These are phyloP conservation scores for Hymenochirus boettgeri DNA, from an alignment of 2,113 vertebrate genomes.

Conservation along the genomic window DNA sequence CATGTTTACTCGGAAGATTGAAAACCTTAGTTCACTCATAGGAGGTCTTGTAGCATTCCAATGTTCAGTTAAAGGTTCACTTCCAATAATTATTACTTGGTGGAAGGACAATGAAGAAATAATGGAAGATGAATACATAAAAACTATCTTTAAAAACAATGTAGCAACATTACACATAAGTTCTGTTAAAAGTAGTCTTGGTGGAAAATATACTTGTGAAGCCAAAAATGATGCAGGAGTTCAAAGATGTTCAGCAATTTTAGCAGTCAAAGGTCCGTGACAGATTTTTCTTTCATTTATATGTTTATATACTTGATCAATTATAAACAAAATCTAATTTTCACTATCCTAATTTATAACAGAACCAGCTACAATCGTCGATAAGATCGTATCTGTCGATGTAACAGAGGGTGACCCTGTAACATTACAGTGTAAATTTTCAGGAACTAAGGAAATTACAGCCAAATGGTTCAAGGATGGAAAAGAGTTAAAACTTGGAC, in stretches of 20 bases:
- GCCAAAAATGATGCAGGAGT: conserved; percentile 94
- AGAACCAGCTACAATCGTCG: conserved; percentile 90
- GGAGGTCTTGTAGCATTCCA: conserved; percentile 78
- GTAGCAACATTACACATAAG: conserved; percentile 79
- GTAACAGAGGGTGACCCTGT: conserved; percentile 94
- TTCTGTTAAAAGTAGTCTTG: conserved; percentile 76
- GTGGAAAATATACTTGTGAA: conserved; percentile 90
- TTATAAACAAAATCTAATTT: conserved; percentile 7
- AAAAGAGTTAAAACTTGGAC: conserved; percentile 76
- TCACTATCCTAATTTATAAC: conserved; percentile 56
- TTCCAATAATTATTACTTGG: conserved; percentile 86
- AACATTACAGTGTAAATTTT: conserved; percentile 87
- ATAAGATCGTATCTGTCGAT: conserved; percentile 88
- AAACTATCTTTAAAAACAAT: conserved; percentile 82
- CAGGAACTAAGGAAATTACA: conserved; percentile 85
- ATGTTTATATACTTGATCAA: background rate
- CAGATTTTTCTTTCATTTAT: too few species aligned
- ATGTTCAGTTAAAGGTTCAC: conserved; percentile 82
- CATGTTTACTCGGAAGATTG: conserved; percentile 83
- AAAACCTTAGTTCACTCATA: conserved; percentile 76
- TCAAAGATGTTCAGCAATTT: conserved; percentile 83
- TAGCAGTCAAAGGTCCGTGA: conserved; percentile 94
- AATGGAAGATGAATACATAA: conserved; percentile 80
- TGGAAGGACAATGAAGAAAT: conserved; percentile 91
- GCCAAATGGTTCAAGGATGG: conserved; percentile 84